Percentiles rank a stretch among this genome's conserved stretches.
These are phyloP conservation scores for Bruchidius siliquastri DNA, from an alignment of 2,888 invertebrate genomes.

Conservation along the genomic window DNA sequence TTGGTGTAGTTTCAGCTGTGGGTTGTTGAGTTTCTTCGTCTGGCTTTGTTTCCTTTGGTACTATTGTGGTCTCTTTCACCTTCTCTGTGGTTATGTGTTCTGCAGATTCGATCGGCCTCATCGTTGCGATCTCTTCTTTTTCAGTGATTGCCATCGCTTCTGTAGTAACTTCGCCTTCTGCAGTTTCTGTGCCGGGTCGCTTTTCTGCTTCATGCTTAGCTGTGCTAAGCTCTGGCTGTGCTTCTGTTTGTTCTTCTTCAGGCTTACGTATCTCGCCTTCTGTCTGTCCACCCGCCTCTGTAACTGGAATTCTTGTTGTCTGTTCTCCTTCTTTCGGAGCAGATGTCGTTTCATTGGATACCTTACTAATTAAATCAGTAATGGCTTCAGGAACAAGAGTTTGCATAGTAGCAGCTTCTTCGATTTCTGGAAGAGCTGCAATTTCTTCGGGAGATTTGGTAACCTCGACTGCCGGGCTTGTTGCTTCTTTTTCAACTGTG, in stretches of 20 bases:
- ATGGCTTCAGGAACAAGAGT: constrained; percentile 6
- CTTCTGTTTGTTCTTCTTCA: background rate
- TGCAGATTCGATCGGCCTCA: constrained; percentile 3
- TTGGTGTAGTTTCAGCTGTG: background rate
- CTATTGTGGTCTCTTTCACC: too few species aligned
- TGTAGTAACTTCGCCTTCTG: background rate
- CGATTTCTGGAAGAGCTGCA: constrained; percentile 11
- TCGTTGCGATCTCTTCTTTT: background rate
- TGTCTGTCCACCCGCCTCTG: background rate
- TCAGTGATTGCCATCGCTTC: background rate
- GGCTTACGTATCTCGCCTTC: background rate
- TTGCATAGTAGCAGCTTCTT: constrained; percentile 16
- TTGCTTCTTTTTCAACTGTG: background rate
- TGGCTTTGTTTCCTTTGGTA: background rate
- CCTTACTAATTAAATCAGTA: constrained; percentile 7
- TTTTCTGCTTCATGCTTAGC: background rate
- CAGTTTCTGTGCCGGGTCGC: constrained; percentile 1
- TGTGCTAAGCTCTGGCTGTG: background rate
- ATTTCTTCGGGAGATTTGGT: constrained; percentile 12
- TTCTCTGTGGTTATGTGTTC: background rate
- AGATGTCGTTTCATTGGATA: constrained; percentile 12
- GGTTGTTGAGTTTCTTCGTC: background rate
- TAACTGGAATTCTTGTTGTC: constrained; percentile 3
- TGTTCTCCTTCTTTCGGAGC: constrained; percentile 12
- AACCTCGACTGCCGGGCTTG: background rate